Evolutionary conservation across 2,797 vertebrate genomes (phyloP), one percentile per base, ranked within the genome.

Genomic region (Lepus oiostolus): DNA sequence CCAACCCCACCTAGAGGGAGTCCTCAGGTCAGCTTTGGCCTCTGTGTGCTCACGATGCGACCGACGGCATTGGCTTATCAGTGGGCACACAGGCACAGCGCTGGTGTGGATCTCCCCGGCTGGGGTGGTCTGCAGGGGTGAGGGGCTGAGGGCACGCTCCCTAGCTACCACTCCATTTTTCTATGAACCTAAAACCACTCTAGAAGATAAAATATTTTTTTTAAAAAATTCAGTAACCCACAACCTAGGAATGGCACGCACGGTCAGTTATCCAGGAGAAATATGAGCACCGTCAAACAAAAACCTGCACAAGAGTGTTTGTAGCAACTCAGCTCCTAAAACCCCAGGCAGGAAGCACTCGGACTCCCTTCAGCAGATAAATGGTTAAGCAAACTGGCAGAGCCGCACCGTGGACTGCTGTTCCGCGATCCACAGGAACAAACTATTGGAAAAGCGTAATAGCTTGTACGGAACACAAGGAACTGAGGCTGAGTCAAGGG

Each of bases 151-250:
- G 42, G 65, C 72, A 88, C 30, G 72, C 47, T 94, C 75, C 62
- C 10, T 85, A 71, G 7, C 60, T 81, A 68, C 60, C 21, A 72
- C 17, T 93, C 21, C 26, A 22, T 84, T 85, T 91, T 93, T 74
- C 85, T 42, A 58, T 77, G 32, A 93, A 87, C 28, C 26, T 84
- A 81, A 90, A 94, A 95, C 52, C 67, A 13, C 68, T 92, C 26
- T 65, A 80, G 47, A 82, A 87, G 58, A 70, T 87, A 70, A 77
- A 77, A 24, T 85, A 12, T 75, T n/a, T 38, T 50, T 58, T 58
- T 58, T 8, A 1, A 52, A 38, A 67, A 77, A 79, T 17, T 38
- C 32, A 50, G 26, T 72, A 82, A 92, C 28, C 32, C 47, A n/a
- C 32, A 19, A 26, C 21, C 35, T 54, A 93, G 87, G 88, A 81